Evolutionary conservation across 2,797 vertebrate species (phyloP).

Genomic region (Melanogrammus aeglefinus): DNA sequence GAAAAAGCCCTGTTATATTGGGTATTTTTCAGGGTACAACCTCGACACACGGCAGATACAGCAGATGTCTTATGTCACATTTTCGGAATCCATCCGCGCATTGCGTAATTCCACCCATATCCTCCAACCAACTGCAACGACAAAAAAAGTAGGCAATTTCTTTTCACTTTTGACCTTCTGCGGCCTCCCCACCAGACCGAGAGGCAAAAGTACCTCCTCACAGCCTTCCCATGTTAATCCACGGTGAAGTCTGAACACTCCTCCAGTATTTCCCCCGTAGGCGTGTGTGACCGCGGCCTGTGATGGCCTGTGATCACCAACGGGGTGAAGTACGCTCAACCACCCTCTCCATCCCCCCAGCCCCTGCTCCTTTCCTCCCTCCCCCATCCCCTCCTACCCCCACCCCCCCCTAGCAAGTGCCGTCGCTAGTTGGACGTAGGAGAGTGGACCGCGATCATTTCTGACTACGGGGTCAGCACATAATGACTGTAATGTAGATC

Average conservation of each 20-base stretch:
- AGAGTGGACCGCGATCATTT: constrained; percentile 31
- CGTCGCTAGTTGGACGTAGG: constrained; percentile 27
- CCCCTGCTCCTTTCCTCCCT: not conserved
- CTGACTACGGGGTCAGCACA: constrained; percentile 46
- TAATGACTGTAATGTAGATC: constrained; percentile 60
- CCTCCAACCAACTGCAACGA: not conserved
- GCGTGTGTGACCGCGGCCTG: constrained; percentile 7
- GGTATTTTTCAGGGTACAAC: constrained; percentile 26
- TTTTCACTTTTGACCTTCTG: not conserved
- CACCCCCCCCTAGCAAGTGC: constrained; percentile 1
- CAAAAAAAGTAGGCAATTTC: not conserved
- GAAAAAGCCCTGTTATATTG: constrained; percentile 21
- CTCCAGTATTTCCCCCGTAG: constrained; percentile 22
- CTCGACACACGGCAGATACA: constrained; percentile 14
- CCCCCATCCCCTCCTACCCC: too few relatives aligned
- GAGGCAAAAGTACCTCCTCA: not conserved
- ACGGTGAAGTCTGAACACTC: constrained; percentile 11
- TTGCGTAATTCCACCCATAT: constrained; percentile 37
- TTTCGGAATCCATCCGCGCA: constrained; percentile 36
- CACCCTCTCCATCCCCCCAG: not conserved
- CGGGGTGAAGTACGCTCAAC: not conserved
- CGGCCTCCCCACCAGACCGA: not conserved
- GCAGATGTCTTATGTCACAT: constrained; percentile 43
- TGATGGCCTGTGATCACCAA: constrained; percentile 26
- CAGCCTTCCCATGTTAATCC: constrained; percentile 18